Evolutionary conservation across 2,113 vertebrate genomes (phyloP).

Genomic region (Malurus alboscapulatus): DNA sequence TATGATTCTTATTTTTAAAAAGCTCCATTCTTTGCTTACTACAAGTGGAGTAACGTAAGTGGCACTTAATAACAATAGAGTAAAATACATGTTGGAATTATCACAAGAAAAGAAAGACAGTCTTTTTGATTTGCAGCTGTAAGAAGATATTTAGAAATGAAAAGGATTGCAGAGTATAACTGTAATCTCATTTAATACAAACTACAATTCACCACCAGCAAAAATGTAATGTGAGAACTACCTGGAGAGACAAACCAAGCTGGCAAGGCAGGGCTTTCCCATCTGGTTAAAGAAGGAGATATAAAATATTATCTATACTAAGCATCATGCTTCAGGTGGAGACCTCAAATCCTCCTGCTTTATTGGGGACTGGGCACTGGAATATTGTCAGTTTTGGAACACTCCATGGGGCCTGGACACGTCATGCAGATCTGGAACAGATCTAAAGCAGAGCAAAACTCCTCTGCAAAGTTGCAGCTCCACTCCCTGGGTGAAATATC

Average conservation of each 20-base stretch:
- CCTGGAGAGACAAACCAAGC: not conserved
- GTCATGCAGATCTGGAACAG: not conserved
- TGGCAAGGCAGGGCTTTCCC: not conserved
- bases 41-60: not conserved
- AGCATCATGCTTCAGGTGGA: not conserved
- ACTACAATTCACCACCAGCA: not conserved
- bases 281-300: not conserved
- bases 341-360: not conserved
- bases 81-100: not conserved
- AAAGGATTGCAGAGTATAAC: not conserved
- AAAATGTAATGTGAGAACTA: not conserved
- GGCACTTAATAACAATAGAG: not conserved
- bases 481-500: not conserved
- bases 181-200: not conserved
- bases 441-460: not conserved
- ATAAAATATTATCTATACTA: not conserved
- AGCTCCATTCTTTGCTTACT: not conserved
- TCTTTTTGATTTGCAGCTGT: not conserved
- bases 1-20: not conserved
- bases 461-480: not conserved
- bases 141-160: not conserved
- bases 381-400: not conserved
- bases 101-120: not conserved
- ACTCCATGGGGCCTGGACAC: not conserved
- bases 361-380: not conserved